Evolutionary conservation across 2,888 invertebrate species (phyloP).

Genomic region (Thyatira batis): DNA sequence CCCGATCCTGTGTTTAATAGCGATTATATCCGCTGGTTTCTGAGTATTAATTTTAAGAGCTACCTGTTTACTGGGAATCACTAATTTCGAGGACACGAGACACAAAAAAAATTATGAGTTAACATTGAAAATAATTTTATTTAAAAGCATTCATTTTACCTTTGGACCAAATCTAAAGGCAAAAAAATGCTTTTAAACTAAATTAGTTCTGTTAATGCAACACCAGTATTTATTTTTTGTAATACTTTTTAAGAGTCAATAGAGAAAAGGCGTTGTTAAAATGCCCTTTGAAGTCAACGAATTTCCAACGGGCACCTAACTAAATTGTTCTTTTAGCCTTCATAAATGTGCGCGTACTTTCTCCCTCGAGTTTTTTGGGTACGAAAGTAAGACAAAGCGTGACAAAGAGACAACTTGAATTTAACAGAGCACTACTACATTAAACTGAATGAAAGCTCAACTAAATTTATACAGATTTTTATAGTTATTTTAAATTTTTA

Average conservation of each 20-base stretch:
- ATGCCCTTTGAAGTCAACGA: conserved; percentile 75
- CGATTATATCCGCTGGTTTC: not conserved
- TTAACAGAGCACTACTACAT: conserved; percentile 42
- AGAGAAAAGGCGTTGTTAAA: conserved; percentile 69
- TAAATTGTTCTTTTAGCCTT: conserved; percentile 77
- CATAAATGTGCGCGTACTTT: conserved; percentile 71
- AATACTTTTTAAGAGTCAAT: conserved; percentile 68
- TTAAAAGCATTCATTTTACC: not conserved
- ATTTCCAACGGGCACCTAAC: conserved; percentile 75
- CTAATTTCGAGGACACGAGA: too few species aligned
- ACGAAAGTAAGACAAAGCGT: conserved; percentile 61
- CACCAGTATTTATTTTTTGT: conserved; percentile 34
- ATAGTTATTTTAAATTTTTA: conserved; percentile 11
- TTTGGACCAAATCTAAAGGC: not conserved
- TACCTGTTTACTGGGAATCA: too few species aligned
- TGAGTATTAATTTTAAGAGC: not conserved
- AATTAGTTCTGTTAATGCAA: conserved; percentile 29
- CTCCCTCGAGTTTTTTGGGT: conserved; percentile 56
- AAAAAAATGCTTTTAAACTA: conserved; percentile 7
- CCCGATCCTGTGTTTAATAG: not conserved
- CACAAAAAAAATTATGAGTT: too few species aligned
- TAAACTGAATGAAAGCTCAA: conserved; percentile 38
- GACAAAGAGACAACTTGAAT: conserved; percentile 58
- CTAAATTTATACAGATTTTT: conserved; percentile 16
- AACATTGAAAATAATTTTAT: too few species aligned